phyloP scores from a whole-genome alignment of 1,140 invertebrate genomes.

The Drosophila nasuta region DNA sequence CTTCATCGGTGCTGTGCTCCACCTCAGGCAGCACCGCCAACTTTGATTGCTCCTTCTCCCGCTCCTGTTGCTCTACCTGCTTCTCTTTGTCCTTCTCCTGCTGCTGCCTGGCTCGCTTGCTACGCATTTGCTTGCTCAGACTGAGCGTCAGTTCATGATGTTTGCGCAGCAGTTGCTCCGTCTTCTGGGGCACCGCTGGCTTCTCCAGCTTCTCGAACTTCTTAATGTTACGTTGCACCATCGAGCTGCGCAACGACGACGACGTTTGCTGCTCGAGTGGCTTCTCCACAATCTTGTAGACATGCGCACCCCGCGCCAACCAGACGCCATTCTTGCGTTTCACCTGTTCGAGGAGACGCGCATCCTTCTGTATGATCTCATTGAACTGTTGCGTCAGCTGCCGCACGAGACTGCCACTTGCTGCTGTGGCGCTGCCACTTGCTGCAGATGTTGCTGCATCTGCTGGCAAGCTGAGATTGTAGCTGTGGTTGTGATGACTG shows the following conservation, averaged over 20 bases:
- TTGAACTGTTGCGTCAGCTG: slow-evolving; percentile 86
- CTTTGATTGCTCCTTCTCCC: slow-evolving; percentile 17
- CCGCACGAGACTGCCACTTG: slow-evolving; percentile 77
- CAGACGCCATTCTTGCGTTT: slow-evolving; percentile 81
- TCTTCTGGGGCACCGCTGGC: slow-evolving; percentile 83
- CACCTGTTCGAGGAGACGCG: slow-evolving; percentile 78
- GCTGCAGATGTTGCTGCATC: neutral
- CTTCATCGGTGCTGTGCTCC: slow-evolving; percentile 33
- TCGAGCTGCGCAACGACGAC: slow-evolving; percentile 43
- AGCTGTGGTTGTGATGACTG: slow-evolving; percentile 15
- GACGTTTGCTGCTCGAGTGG: neutral
- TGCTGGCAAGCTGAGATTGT: slow-evolving; percentile 1
- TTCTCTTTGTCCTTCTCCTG: slow-evolving; percentile 3
- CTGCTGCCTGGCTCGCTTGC: slow-evolving; percentile 15
- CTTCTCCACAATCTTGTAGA: slow-evolving; percentile 81
- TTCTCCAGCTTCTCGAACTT: slow-evolving; percentile 85
- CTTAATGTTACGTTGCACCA: slow-evolving; percentile 84
- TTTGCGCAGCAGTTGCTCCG: slow-evolving; percentile 67
- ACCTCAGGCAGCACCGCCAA: slow-evolving; percentile 42
- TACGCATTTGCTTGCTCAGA: slow-evolving; percentile 28
- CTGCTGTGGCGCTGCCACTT: neutral
- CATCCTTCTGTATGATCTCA: slow-evolving; percentile 84
- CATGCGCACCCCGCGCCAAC: slow-evolving; percentile 67
- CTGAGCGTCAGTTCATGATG: slow-evolving; percentile 63
- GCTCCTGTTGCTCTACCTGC: neutral